Evolutionary conservation across 2,113 vertebrate genomes (phyloP), one percentile per base, ranked within the genome.

Genomic region (Penelope pileata): DNA sequence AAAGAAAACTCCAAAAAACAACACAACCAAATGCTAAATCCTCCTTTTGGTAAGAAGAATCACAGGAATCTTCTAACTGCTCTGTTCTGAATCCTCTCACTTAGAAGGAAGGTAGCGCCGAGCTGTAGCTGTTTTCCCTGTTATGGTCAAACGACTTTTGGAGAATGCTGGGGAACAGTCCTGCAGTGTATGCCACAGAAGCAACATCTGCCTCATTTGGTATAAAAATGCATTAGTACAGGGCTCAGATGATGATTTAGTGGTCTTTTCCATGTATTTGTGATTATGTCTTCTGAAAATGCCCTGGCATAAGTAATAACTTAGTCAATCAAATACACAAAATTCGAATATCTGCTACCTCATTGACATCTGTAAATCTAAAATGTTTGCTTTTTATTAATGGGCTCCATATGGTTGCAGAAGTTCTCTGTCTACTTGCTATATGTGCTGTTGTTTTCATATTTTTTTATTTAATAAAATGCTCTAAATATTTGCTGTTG

Each of bases 401-500:
- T 64, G 36, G 26, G 30, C 50, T 53, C 75, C 54, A 72, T 91
- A 86, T 42, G 68, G 88, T 17, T 73, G 43, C 78, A 70, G 78
- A 83, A 77, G 21, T 89, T 86, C 70, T 87, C n/a, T 32, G 30
- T 26, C 68, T 81, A 27, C 88, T 94, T 90, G 34, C 72, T 77
- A 5, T 54, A 13, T 29, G 58, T 42, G 63, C 38, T 62, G 34
- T 30, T 69, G 53, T 66, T 88, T 91, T 79, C 3, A 27, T 90
- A 73, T 27, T 32, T 34, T 7, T 36, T 38, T 27, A 29, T 82
- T 83, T 79, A 78, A 83, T 42, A 86, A 72, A 91, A 90, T 34
- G 38, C 21, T 90, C 40, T 62, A 81, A 92, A 70, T 96, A 68
- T 92, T 96, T 93, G 38, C 47, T 51, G 29, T 83, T 92, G 87